phyloP scores from a whole-genome alignment of 2,888 invertebrate species.

The Entomobrya proxima region DNA sequence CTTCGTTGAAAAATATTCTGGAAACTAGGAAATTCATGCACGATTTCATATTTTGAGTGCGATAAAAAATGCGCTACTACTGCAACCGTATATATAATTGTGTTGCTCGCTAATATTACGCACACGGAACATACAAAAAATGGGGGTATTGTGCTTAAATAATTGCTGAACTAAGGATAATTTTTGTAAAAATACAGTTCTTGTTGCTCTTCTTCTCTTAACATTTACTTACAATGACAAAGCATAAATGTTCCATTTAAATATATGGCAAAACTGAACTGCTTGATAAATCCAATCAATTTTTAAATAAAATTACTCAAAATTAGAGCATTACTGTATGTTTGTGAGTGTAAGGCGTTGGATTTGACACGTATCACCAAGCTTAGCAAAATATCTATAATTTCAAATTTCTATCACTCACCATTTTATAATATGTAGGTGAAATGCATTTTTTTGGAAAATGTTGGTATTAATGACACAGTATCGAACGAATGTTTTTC shows the following conservation, averaged over 20 bases:
- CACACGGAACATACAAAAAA: constrained; percentile 15
- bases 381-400: background rate
- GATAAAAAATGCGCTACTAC: constrained; percentile 15
- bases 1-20: constrained; percentile 31
- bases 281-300: constrained; percentile 1
- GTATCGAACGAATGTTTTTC: background rate
- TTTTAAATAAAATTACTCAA: constrained; percentile 41
- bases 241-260: background rate
- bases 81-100: background rate
- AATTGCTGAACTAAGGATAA: constrained; percentile 6
- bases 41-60: constrained; percentile 33
- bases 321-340: constrained; percentile 16
- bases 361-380: background rate
- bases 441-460: too few species aligned
- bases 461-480: too few species aligned
- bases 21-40: constrained; percentile 37
- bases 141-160: constrained; percentile 9
- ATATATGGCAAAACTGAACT: background rate
- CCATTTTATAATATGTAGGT: too few species aligned
- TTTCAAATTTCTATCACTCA: too few species aligned
- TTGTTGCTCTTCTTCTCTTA: background rate
- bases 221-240: background rate
- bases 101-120: constrained; percentile 9
- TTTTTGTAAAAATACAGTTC: background rate
- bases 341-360: background rate